These are phyloP conservation scores for Valencia hispanica DNA, from an alignment of 2,797 vertebrate species.

Conservation along the genomic window DNA sequence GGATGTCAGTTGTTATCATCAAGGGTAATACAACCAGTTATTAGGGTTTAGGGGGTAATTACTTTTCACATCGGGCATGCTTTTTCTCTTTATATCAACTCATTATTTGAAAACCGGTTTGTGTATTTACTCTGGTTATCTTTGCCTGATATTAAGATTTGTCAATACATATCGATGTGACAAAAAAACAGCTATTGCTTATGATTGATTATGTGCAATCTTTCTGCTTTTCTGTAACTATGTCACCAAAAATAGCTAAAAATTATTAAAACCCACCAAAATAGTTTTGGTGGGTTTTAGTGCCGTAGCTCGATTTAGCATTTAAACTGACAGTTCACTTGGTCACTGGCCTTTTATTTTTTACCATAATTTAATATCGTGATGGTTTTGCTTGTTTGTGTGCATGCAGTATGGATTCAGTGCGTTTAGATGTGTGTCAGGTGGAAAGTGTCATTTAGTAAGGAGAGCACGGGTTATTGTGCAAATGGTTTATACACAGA, in stretches of 20 bases:
- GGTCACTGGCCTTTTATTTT: background rate
- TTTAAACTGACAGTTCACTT: background rate
- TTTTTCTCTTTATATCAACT: background rate
- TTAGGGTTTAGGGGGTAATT: background rate
- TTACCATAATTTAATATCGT: background rate
- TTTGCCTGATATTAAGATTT: background rate
- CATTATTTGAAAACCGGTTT: background rate
- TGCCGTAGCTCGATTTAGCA: background rate
- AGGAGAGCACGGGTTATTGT: background rate
- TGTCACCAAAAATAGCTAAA: background rate
- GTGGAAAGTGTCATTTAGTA: background rate
- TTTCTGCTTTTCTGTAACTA: background rate
- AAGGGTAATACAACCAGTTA: background rate
- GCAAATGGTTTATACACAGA: constrained; percentile 8
- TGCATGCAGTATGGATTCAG: background rate
- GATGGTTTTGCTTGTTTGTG: background rate
- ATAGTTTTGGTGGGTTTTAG: background rate
- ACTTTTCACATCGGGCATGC: background rate
- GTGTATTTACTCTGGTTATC: background rate
- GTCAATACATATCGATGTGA: background rate
- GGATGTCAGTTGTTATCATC: background rate
- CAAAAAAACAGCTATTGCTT: background rate
- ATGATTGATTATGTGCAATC: background rate
- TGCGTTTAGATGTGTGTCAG: background rate
- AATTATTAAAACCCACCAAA: background rate